phyloP scores from a whole-genome alignment of 2,888 invertebrate species.

The Deroplatys truncata region DNA sequence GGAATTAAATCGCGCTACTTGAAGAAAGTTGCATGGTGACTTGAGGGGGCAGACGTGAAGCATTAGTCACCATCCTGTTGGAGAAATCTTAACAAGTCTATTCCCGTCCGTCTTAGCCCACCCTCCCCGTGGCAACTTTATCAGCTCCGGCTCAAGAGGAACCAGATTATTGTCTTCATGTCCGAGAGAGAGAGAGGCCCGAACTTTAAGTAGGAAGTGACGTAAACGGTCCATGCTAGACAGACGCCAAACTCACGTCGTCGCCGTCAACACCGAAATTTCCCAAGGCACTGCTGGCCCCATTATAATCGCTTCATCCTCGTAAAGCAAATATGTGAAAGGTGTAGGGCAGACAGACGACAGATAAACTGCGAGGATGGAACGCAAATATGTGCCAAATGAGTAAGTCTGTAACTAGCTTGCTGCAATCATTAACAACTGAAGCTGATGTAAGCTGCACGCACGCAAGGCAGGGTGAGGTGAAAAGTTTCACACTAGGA shows the following conservation, averaged over 20 bases:
- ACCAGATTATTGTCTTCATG: background rate
- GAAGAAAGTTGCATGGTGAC: no score
- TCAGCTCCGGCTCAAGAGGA: background rate
- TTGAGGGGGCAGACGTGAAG: no score
- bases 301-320: background rate
- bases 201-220: slow-evolving; percentile 18
- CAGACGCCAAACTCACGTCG: background rate
- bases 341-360: no score
- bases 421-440: no score
- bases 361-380: no score
- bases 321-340: no score
- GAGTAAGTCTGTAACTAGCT: no score
- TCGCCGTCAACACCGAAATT: background rate
- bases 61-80: background rate
- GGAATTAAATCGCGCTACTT: no score
- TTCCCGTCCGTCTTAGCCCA: background rate
- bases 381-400: no score
- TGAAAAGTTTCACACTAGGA: no score
- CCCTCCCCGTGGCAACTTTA: background rate
- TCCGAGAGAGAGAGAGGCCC: background rate
- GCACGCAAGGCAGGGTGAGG: no score
- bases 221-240: slow-evolving; percentile 10
- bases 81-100: background rate
- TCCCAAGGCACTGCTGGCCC: background rate
- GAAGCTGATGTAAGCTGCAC: no score